Evolutionary conservation across 1,140 invertebrate genomes (phyloP).

Genomic region (Trachymyrmex septentrionalis): DNA sequence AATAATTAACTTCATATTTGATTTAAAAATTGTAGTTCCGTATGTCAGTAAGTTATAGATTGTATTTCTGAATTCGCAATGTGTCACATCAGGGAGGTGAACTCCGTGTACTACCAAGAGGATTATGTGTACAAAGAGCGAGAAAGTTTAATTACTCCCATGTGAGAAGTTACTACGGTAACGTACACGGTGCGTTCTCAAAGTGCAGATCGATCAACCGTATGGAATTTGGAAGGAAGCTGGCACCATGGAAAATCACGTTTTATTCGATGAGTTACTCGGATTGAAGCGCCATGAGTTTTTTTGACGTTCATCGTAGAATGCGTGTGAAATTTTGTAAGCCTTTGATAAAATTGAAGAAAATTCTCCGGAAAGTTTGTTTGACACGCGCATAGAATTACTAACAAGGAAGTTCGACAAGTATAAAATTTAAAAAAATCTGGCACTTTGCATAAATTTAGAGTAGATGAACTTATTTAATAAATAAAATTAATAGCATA

Average conservation of each 20-base stretch:
- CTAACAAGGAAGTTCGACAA: too few species aligned
- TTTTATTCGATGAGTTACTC: constrained; percentile 28
- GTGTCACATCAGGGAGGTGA: neutral
- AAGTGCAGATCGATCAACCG: constrained; percentile 39
- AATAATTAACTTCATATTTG: neutral
- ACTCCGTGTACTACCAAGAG: constrained; percentile 28
- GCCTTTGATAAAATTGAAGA: neutral
- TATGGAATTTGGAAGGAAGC: neutral
- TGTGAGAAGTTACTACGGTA: constrained; percentile 32
- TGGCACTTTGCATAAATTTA: too few species aligned
- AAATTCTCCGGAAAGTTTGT: constrained; percentile 26
- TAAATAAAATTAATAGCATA: too few species aligned
- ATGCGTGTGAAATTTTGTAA: constrained; percentile 14
- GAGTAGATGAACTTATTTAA: too few species aligned
- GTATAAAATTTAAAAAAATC: too few species aligned
- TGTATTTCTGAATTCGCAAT: neutral
- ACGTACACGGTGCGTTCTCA: constrained; percentile 24
- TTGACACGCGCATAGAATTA: constrained; percentile 17
- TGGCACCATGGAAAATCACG: constrained; percentile 9
- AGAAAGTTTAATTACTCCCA: constrained; percentile 65
- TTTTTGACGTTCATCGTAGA: constrained; percentile 19
- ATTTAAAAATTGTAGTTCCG: neutral
- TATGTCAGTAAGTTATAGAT: neutral
- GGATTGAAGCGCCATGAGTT: constrained; percentile 30
- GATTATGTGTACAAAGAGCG: constrained; percentile 50